Evolutionary conservation across 2,888 invertebrate genomes (phyloP), one percentile per base, ranked within the genome.

Genomic region (Globia sparganii): DNA sequence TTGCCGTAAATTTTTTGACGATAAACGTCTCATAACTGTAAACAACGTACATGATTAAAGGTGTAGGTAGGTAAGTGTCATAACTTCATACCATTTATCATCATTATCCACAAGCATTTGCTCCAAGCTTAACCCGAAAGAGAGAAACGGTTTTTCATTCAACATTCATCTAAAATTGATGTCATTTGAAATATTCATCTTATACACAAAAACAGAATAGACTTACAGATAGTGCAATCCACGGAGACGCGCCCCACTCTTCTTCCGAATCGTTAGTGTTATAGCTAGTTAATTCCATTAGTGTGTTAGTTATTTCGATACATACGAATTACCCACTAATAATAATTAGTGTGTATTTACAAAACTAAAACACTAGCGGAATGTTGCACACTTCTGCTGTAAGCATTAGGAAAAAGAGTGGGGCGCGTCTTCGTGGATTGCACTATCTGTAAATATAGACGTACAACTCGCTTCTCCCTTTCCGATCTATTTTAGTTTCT

Each of bases 391-490:
- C n/a, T n/a, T n/a, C n/a, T n/a, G n/a, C n/a, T n/a, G n/a, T n/a
- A n/a, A n/a, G n/a, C n/a, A n/a, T n/a, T n/a, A n/a, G n/a, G n/a
- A n/a, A n/a, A n/a, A n/a, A n/a, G n/a, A n/a, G n/a, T n/a, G n/a
- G n/a, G n/a, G n/a, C n/a, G n/a, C n/a, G n/a, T n/a, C n/a, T n/a
- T n/a, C n/a, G n/a, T n/a, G n/a, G n/a, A n/a, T n/a, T n/a, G n/a
- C n/a, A n/a, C n/a, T n/a, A n/a, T n/a, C n/a, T n/a, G n/a, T 78
- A 82, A 67, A 81, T 80, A 82, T 72, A 84, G 79, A 86, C 61
- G 68, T 58, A 40, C n/a, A 68, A 56, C 34, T 71, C 53, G 61
- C 40, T 18, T 68, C 82, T 86, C 87, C 84, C 81, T 77, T 64
- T 59, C 34, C 40, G 15, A 67, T 85, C 85, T 86, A 87, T 87